A percentile compares a stretch with the other conserved stretches of the same genome.
These are phyloP conservation scores for Peromyscus californicus DNA, from an alignment of 2,113 vertebrate species.

Conservation along the genomic window DNA sequence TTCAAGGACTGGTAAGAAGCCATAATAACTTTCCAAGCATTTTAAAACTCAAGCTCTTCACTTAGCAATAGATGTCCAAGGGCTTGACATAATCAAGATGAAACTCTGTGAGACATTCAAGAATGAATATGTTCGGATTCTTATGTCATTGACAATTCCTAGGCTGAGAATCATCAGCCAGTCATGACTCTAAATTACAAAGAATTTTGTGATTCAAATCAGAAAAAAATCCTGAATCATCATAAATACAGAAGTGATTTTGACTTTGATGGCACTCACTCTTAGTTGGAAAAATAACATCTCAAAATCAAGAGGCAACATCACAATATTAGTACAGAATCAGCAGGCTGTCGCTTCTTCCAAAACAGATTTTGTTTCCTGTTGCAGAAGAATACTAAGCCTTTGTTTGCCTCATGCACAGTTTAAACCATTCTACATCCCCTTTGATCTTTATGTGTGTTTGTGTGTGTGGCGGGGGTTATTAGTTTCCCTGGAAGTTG, in stretches of 20 bases:
- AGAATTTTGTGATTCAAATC: slow-evolving; percentile 68
- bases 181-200: slow-evolving; percentile 46
- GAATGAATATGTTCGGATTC: slow-evolving; percentile 26
- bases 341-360: neutral
- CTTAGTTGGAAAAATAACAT: slow-evolving; percentile 51
- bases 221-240: slow-evolving; percentile 57
- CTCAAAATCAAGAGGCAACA: slow-evolving; percentile 59
- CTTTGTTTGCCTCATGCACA: neutral
- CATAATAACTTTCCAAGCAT: neutral
- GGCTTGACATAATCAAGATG: slow-evolving; percentile 52
- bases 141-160: slow-evolving; percentile 65
- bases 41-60: slow-evolving; percentile 41
- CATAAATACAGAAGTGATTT: slow-evolving; percentile 63
- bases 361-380: neutral
- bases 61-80: slow-evolving; percentile 33
- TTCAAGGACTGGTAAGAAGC: neutral
- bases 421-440: neutral
- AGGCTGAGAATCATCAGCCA: neutral
- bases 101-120: slow-evolving; percentile 45
- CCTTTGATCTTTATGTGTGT: neutral
- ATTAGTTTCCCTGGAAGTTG: slow-evolving; percentile 9
- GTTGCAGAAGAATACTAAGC: neutral
- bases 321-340: slow-evolving; percentile 54
- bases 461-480: neutral
- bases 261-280: slow-evolving; percentile 62